Percentiles rank a stretch among this genome's conserved stretches.
Evolutionary conservation across 37 sponge, comb jelly and placozoan species (phyloP).

Genomic region (Cliona cf. orientalis): DNA sequence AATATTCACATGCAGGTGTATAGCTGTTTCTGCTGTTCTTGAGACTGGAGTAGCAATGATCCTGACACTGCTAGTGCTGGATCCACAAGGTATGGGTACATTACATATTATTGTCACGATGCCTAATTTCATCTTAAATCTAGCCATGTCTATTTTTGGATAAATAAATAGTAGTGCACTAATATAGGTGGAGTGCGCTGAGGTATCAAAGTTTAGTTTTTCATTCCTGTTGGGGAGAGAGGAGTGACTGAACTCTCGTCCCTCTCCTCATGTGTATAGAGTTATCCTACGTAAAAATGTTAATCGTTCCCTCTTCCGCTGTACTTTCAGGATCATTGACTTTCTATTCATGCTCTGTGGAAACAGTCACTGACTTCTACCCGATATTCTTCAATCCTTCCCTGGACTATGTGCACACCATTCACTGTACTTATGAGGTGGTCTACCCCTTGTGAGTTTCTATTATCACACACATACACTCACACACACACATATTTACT

Average conservation of each 20-base stretch:
- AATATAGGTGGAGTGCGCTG: too few species aligned
- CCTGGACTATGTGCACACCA: conserved; percentile 22
- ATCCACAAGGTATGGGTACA: conserved; percentile 27
- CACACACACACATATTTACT: too few species aligned
- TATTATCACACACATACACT: neutral
- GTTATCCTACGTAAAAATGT: too few species aligned
- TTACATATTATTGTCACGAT: neutral
- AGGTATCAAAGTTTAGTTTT: too few species aligned
- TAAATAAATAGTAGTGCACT: too few species aligned
- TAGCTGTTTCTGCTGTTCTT: neutral
- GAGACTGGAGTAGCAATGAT: conserved; percentile 24
- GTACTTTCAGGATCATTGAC: conserved; percentile 13
- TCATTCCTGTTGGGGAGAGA: too few species aligned
- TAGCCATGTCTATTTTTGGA: too few species aligned
- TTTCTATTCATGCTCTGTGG: conserved; percentile 42
- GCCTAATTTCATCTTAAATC: neutral
- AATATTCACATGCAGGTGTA: neutral
- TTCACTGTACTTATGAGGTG: conserved; percentile 52
- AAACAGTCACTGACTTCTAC: conserved; percentile 37
- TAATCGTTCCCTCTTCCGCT: neutral
- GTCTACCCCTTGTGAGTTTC: conserved; percentile 52
- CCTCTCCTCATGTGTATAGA: too few species aligned
- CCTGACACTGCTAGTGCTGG: conserved; percentile 20
- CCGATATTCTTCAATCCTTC: conserved; percentile 60
- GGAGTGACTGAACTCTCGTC: too few species aligned